These are phyloP conservation scores for Ophioderma brevispina DNA, from an alignment of 35 echinoderm and acorn worm species.

Conservation along the genomic window DNA sequence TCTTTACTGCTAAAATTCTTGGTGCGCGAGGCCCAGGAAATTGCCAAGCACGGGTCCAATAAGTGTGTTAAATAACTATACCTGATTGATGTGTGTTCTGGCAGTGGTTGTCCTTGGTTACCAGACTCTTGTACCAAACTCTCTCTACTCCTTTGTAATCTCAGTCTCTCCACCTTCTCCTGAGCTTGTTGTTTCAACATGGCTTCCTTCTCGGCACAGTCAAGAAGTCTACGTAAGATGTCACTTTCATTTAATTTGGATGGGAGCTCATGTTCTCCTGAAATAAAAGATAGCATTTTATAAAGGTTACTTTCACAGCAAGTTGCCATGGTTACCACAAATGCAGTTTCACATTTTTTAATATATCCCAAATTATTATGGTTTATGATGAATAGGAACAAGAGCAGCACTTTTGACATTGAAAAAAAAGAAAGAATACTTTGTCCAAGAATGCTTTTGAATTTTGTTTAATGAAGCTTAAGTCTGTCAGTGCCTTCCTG, in stretches of 20 bases:
- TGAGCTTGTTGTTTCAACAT: slow-evolving; percentile 16
- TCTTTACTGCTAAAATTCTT: not conserved
- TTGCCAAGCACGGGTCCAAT: not conserved
- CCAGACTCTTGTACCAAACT: not conserved
- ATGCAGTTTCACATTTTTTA: not conserved
- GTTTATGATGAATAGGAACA: not conserved
- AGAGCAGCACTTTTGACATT: not conserved
- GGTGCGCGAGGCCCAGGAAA: not conserved
- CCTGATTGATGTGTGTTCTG: not conserved
- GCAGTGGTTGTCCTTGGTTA: not conserved
- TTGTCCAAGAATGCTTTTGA: not conserved
- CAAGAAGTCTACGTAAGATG: slow-evolving; percentile 65
- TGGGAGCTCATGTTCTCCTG: slow-evolving; percentile 13
- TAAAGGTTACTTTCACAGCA: too few relatives aligned
- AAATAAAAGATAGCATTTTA: not conserved
- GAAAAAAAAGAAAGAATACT: not conserved
- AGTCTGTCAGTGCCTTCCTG: too few relatives aligned
- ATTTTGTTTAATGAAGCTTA: not conserved
- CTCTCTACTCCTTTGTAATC: not conserved
- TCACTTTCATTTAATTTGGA: slow-evolving; percentile 41
- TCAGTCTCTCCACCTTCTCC: not conserved
- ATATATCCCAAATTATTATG: not conserved
- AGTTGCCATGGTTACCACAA: not conserved
- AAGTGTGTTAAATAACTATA: not conserved
- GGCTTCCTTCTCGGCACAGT: slow-evolving; percentile 66